These are phyloP conservation scores for Rambutsinella grinnellia DNA, from an alignment of 2,888 invertebrate genomes.

Conservation along the genomic window DNA sequence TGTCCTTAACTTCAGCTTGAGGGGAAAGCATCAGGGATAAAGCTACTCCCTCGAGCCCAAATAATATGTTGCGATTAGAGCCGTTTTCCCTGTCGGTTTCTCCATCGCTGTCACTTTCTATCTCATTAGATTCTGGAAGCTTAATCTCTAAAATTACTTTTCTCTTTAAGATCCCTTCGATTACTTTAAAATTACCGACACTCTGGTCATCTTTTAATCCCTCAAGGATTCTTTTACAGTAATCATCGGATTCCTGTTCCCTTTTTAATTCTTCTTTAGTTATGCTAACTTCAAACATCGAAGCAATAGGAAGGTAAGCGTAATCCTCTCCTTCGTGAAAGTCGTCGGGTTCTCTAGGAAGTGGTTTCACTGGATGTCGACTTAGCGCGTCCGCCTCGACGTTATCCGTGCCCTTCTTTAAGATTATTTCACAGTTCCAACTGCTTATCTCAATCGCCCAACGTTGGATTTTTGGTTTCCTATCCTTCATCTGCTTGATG, in stretches of 20 bases:
- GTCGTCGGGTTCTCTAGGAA: not conserved
- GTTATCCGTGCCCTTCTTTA: conserved; percentile 31
- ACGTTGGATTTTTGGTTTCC: conserved; percentile 34
- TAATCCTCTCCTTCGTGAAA: not conserved
- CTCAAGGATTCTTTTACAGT: not conserved
- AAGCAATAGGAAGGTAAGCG: not conserved
- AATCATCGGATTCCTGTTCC: not conserved
- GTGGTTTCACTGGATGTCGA: conserved; percentile 25
- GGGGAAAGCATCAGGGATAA: not conserved
- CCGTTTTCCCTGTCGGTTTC: not conserved
- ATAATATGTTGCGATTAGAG: not conserved
- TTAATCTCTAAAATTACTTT: not conserved
- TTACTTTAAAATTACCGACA: not conserved
- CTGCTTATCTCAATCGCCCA: conserved; percentile 43
- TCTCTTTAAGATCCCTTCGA: not conserved
- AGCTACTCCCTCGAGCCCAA: not conserved
- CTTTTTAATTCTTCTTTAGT: not conserved
- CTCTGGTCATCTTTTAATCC: not conserved
- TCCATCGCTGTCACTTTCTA: not conserved
- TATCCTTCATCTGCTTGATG: conserved; percentile 19
- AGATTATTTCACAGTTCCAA: conserved; percentile 19
- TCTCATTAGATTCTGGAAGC: not conserved
- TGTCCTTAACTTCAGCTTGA: not conserved
- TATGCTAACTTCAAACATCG: not conserved
- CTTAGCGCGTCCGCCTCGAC: conserved; percentile 50